A percentile compares a stretch with the other conserved stretches of the same genome.
Conservation (phyloP, 2,113 vertebrate species). For the Rhodinocichla rosea region DNA sequence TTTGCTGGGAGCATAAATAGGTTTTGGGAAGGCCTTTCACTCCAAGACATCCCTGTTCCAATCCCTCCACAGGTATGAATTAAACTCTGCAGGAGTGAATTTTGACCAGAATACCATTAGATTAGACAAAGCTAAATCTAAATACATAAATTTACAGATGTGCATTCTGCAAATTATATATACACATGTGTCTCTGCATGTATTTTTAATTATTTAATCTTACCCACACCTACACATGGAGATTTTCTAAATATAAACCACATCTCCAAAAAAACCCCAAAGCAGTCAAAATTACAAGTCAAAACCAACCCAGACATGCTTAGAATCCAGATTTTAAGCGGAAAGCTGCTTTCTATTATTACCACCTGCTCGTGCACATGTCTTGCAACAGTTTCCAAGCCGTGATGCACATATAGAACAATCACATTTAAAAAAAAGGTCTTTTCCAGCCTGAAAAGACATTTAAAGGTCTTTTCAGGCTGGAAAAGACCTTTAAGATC, state of each 20-base stretch:
- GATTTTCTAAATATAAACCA: neutral
- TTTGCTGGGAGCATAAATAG: neutral
- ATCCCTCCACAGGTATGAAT: neutral
- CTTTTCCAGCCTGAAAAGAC: too few species aligned
- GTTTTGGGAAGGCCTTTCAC: neutral
- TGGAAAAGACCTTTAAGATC: neutral
- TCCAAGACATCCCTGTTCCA: neutral
- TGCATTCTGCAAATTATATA: neutral
- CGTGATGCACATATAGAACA: neutral
- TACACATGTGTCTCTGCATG: rapidly evolving
- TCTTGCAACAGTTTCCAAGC: neutral
- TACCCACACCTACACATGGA: neutral
- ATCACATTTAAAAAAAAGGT: too few species aligned
- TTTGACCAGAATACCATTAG: neutral
- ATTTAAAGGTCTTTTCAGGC: too few species aligned
- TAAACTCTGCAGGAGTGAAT: neutral
- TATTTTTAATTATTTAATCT: neutral
- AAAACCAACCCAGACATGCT: neutral
- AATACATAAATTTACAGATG: neutral
- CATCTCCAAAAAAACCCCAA: neutral
- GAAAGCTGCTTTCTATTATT: neutral
- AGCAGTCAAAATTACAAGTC: neutral
- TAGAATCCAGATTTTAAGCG: neutral
- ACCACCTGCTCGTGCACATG: neutral
- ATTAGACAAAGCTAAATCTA: neutral